phyloP scores from a whole-genome alignment of 1,140 invertebrate genomes.

The Copidosoma floridanum region DNA sequence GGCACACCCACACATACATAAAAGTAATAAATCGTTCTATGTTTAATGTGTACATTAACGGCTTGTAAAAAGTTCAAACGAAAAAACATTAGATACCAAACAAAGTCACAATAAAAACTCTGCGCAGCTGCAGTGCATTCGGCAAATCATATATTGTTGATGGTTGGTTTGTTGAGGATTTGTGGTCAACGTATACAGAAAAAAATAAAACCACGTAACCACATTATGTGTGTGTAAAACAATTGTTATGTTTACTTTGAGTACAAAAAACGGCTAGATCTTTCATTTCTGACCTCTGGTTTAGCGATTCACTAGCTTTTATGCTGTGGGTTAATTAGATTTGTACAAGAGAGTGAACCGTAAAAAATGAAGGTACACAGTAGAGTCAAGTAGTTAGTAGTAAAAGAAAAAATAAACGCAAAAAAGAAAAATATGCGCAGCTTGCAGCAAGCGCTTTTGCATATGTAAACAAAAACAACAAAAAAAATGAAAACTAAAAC shows the following conservation, averaged over 20 bases:
- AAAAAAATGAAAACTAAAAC: constrained; percentile 11
- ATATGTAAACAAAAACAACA: too few relatives aligned
- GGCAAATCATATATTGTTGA: neutral
- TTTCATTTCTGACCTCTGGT: neutral
- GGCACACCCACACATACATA: neutral
- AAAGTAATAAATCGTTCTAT: neutral
- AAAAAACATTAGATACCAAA: constrained; percentile 13
- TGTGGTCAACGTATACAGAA: neutral
- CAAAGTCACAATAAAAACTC: constrained; percentile 23
- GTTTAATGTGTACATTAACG: neutral
- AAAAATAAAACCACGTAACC: neutral
- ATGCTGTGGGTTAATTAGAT: neutral
- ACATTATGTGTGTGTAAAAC: neutral
- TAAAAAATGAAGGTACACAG: too few relatives aligned
- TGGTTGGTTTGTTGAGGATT: too few relatives aligned
- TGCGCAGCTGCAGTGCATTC: constrained; percentile 21
- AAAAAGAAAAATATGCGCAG: neutral
- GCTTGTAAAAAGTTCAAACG: constrained; percentile 11
- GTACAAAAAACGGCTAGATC: neutral
- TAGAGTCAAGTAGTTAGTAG: neutral
- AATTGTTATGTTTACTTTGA: neutral
- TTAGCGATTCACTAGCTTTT: too few relatives aligned
- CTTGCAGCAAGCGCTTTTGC: constrained; percentile 6
- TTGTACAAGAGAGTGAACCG: too few relatives aligned
- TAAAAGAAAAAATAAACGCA: neutral